Base-by-base conservation (phyloP, 1,140 invertebrate genomes). In the Diploscapter pachys region DNA sequence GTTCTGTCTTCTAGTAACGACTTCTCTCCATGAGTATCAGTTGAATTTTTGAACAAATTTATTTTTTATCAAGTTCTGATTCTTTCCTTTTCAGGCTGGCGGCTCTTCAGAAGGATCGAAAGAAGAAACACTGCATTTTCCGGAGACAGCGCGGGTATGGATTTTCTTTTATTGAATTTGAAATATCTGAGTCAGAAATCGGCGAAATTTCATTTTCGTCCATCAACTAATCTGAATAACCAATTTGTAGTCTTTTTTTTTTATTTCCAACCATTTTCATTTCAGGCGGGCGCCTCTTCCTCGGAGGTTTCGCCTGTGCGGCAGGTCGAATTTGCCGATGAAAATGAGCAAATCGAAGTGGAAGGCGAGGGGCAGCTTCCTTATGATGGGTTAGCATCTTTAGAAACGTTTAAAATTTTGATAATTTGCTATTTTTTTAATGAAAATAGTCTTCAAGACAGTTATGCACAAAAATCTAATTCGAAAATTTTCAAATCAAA, bases 341-440 rank as follows among this genome's bases (percentile, higher is more conserved):
- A 81, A 11, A 31, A 31, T 31, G 79, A 82, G 4, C 67, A 81
- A 5, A 50, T 71, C 13, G 68, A 78, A 63, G 80, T 78, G 53
- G 63, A 74, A 31, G 31, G 31, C 9, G 59, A 63, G 31, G 76
- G 52, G 52, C 74, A 78, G 13, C 59, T 81, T 11, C 82, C 82
- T n/a, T 84, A 80, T 76, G 80, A 82, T 51, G 82, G 82, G 82
- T 83, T 74, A 67, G 71, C 8, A 5, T 13, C 51, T 31, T 31
- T 31, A 31, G 31, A 31, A 31, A 31, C 0, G 0, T 31, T 31
- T 31, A 1, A 31, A 31, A 31, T 31, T 31, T 31, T 31, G 31
- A 31, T 31, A 31, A 31, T 31, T 31, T 31, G 1, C 1, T 1
- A 31, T 31, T 31, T 31, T 31, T 31, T 31, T 31, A 31, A 31